Conservation (phyloP, 2,113 vertebrate genomes). For the Sylvietta virens region DNA sequence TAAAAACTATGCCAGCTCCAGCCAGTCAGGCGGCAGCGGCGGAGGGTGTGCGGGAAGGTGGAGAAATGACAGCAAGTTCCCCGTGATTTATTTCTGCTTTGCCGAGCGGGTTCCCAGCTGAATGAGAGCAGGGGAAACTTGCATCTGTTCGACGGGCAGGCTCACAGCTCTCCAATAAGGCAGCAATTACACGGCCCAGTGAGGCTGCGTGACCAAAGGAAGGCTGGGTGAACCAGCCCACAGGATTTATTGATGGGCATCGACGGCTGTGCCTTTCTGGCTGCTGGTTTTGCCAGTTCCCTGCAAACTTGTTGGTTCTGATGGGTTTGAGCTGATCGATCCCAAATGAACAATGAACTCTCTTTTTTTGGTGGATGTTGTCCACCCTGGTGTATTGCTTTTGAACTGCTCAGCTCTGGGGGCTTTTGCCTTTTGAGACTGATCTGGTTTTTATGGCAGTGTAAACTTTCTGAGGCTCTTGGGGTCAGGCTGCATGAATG, state of each 20-base stretch:
- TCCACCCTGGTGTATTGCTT: background rate
- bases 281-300: background rate
- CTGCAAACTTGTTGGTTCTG: background rate
- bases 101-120: constrained; percentile 71
- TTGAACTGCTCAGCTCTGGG: background rate
- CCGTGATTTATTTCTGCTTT: constrained; percentile 82
- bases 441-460: background rate
- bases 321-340: background rate
- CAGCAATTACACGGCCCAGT: background rate
- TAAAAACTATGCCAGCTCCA: constrained; percentile 70
- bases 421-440: background rate
- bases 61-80: constrained; percentile 80
- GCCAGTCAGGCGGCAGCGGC: constrained; percentile 62
- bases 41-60: constrained; percentile 69
- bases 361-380: background rate
- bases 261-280: background rate
- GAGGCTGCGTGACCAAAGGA: background rate
- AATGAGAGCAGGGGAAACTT: constrained; percentile 76
- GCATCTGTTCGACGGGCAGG: constrained; percentile 82
- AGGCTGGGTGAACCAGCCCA: background rate
- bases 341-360: fast-evolving
- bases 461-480: background rate
- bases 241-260: background rate
- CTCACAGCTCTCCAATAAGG: constrained; percentile 33
- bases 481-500: background rate